These are phyloP conservation scores for Clanis bilineata DNA, from an alignment of 2,888 invertebrate species.

Conservation along the genomic window DNA sequence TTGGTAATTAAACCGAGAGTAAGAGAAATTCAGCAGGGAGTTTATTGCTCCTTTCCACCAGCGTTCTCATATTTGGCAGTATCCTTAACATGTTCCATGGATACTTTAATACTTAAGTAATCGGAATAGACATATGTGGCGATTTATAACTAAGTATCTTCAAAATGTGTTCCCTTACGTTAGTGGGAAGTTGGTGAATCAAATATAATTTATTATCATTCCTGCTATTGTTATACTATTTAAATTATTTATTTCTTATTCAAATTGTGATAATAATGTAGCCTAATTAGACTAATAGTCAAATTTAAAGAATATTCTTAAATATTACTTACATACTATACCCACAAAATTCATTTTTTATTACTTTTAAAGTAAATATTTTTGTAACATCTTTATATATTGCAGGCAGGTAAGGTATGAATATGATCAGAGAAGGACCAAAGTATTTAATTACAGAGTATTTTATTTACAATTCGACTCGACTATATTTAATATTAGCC, in stretches of 20 bases:
- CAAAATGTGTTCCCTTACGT: no score
- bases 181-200: not conserved
- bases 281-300: not conserved
- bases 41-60: not conserved
- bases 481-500: not conserved
- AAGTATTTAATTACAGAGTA: not conserved
- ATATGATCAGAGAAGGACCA: not conserved
- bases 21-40: not conserved
- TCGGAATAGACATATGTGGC: no score
- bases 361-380: not conserved
- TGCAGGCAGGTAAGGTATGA: not conserved
- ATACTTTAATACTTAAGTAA: no score
- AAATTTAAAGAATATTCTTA: not conserved
- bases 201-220: not conserved
- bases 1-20: not conserved
- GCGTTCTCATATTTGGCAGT: not conserved
- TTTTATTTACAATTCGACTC: not conserved
- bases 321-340: not conserved
- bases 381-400: not conserved
- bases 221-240: no score
- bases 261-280: not conserved
- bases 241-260: not conserved
- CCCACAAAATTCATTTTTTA: not conserved
- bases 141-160: no score
- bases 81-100: no score